Conservation (phyloP, 2,797 vertebrate species). For the Eulemur rubriventer region DNA sequence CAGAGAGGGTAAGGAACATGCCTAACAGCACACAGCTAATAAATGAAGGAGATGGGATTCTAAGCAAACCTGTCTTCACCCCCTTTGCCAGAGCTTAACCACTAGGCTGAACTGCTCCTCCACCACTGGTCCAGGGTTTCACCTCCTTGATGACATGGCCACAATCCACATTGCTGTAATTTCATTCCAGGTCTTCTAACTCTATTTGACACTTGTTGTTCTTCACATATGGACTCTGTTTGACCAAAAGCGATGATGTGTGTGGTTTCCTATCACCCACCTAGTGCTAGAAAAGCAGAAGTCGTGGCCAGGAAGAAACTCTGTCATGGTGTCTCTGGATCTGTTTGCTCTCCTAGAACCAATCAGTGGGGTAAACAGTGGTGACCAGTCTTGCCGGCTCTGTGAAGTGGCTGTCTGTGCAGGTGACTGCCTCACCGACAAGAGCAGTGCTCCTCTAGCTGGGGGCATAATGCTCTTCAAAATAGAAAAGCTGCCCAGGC, state of each 20-base stretch:
- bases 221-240: not conserved
- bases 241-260: not conserved
- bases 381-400: not conserved
- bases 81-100: not conserved
- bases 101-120: not conserved
- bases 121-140: not conserved
- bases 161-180: not conserved
- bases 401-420: not conserved
- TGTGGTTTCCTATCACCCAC: not conserved
- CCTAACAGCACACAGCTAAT: not conserved
- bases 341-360: not conserved
- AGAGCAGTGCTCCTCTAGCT: not conserved
- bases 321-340: not conserved
- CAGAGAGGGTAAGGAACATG: not conserved
- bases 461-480: not conserved
- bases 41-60: not conserved
- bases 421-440: not conserved
- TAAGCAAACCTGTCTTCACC: not conserved
- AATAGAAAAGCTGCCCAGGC: not conserved
- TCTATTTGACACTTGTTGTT: not conserved
- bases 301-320: not conserved
- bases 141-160: not conserved
- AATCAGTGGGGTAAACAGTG: not conserved
- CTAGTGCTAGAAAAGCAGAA: not conserved
- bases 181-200: not conserved